Evolutionary conservation across 2,888 invertebrate species (phyloP), one percentile per base, ranked within the genome.

Genomic region (Spodoptera picta): DNA sequence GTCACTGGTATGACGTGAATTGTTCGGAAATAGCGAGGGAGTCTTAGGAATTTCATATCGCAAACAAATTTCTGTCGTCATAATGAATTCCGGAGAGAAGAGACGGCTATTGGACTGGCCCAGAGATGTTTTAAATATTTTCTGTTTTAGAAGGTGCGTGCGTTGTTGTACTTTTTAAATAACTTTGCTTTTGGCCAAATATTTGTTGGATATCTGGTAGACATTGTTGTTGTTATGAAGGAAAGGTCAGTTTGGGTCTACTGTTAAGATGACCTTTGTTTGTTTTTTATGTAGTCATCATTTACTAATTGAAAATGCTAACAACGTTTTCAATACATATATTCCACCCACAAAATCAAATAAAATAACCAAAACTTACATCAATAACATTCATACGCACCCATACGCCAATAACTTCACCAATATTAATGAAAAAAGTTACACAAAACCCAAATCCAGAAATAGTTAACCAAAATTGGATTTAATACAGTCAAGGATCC

Each of bases 41-140:
- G 79, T 85, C 87, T 85, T 77, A 80, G 83, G 91, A 91, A 92
- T 91, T 92, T 90, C 90, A 90, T 90, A 90, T 90, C 83, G 83
- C 85, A 88, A 89, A 91, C 88, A 88, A 89, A 90, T 89, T 90
- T 89, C 83, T 82, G 82, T 77, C 80, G 77, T 87, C 81, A 84
- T 87, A 88, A 89, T 89, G 87, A 89, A 91, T 91, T 90, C 87
- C 84, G 65, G 75, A 71, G 79, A 81, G 82, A 73, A 68, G 64
- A 75, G 75, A 81, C 44, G 69, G 78, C 75, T 73, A 79, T 77
- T 71, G 77, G 75, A 69, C 74, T 68, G 61, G 69, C 73, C 71
- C 60, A 43, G 47, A 44, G 65, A 75, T 67, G 57, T 75, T 79
- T 77, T 62, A 77, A 77, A 79, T 69, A 73, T 65, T 77, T 73